These are phyloP conservation scores for Nasonia giraulti DNA, from an alignment of 1,140 invertebrate species.

Conservation along the genomic window DNA sequence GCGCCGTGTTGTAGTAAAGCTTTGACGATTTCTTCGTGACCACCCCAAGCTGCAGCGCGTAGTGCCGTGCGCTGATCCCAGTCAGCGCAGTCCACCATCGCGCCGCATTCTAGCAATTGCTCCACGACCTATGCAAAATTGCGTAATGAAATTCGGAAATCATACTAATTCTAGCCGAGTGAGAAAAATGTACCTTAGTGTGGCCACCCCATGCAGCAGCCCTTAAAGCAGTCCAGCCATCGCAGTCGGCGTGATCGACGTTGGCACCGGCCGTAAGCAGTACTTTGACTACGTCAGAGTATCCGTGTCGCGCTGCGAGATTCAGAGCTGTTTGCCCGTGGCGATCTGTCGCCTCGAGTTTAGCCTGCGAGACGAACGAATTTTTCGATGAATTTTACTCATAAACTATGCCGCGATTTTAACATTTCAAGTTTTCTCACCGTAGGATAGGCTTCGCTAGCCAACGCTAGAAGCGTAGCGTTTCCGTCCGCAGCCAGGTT, in stretches of 20 bases:
- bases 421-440: slow-evolving; percentile 56
- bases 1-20: slow-evolving; percentile 84
- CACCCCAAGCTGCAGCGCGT: slow-evolving; percentile 90
- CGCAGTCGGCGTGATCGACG: slow-evolving; percentile 89
- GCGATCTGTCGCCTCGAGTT: slow-evolving; percentile 80
- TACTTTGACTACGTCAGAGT: slow-evolving; percentile 83
- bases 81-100: slow-evolving; percentile 86
- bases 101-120: slow-evolving; percentile 85
- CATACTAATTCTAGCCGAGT: background rate
- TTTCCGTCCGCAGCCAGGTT: slow-evolving; percentile 85
- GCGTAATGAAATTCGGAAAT: background rate
- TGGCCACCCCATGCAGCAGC: slow-evolving; percentile 95
- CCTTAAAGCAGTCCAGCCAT: slow-evolving; percentile 91
- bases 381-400: too few species aligned
- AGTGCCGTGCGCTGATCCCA: slow-evolving; percentile 83
- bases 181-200: slow-evolving; percentile 80
- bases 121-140: slow-evolving; percentile 82
- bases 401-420: background rate
- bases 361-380: slow-evolving; percentile 63
- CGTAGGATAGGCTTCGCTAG: slow-evolving; percentile 77
- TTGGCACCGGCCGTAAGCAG: slow-evolving; percentile 84
- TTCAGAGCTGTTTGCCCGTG: slow-evolving; percentile 89
- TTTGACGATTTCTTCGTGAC: slow-evolving; percentile 85
- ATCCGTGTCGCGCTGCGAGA: slow-evolving; percentile 87
- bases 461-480: slow-evolving; percentile 78